phyloP scores from a whole-genome alignment of 2,888 invertebrate genomes.

The Drosophila neonasuta region DNA sequence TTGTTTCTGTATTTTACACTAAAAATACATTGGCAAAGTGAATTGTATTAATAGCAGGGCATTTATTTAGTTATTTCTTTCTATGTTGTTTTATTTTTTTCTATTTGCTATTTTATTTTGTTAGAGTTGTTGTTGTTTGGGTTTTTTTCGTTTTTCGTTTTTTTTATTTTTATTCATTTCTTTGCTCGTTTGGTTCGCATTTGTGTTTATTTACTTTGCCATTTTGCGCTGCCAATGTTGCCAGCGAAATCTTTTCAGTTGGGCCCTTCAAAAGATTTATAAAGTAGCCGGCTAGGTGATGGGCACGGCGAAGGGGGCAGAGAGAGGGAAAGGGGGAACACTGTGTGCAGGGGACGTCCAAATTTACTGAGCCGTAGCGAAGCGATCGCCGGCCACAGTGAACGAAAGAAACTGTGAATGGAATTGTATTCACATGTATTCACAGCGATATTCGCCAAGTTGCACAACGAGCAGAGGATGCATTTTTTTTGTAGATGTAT shows the following conservation, averaged over 20 bases:
- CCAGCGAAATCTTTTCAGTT: constrained; percentile 48
- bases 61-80: constrained; percentile 77
- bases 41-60: constrained; percentile 80
- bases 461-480: constrained; percentile 64
- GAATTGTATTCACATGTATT: constrained; percentile 70
- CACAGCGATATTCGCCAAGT: constrained; percentile 50
- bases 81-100: constrained; percentile 50
- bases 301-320: constrained; percentile 1
- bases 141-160: constrained; percentile 19
- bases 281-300: constrained; percentile 56
- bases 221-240: constrained; percentile 54
- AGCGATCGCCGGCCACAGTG: constrained; percentile 62
- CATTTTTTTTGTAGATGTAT: constrained; percentile 22
- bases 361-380: constrained; percentile 74
- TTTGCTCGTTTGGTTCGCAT: constrained; percentile 49
- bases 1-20: constrained; percentile 58
- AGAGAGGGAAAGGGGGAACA: neutral
- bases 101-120: constrained; percentile 29
- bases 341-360: constrained; percentile 48
- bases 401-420: constrained; percentile 72
- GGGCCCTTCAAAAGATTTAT: constrained; percentile 76
- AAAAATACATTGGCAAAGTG: constrained; percentile 80
- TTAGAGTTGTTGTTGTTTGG: constrained; percentile 27
- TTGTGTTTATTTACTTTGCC: constrained; percentile 77
- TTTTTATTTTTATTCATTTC: constrained; percentile 32